Conservation (phyloP, 2,113 vertebrate genomes). For the Macrotis lagotis region DNA sequence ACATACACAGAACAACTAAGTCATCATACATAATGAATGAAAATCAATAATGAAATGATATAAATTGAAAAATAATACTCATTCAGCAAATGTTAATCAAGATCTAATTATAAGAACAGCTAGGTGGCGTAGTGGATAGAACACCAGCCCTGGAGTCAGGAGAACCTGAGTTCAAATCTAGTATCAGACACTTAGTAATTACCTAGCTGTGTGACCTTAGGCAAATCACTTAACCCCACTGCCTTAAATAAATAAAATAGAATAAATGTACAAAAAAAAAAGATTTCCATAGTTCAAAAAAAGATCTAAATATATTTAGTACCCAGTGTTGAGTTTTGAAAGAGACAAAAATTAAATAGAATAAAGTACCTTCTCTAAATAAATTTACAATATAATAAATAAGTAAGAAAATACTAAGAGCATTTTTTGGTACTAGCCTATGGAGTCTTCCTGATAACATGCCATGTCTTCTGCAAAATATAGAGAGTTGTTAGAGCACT, state of each 20-base stretch:
- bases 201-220: too few species aligned
- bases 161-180: too few species aligned
- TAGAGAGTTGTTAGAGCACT: neutral
- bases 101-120: neutral
- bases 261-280: too few species aligned
- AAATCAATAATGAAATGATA: neutral
- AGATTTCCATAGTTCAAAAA: too few species aligned
- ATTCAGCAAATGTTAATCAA: neutral
- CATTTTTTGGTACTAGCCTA: neutral
- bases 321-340: neutral
- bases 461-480: neutral
- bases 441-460: neutral
- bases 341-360: neutral
- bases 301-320: neutral
- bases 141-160: too few species aligned
- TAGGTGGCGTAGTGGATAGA: too few species aligned
- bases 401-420: neutral
- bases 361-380: neutral
- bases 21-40: neutral
- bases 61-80: neutral
- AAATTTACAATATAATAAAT: neutral
- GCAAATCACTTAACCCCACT: too few species aligned
- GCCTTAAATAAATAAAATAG: too few species aligned
- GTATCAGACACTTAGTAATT: too few species aligned
- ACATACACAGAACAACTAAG: neutral